Percentiles rank a stretch among this genome's conserved stretches.
phyloP scores from a whole-genome alignment of 2,113 vertebrate genomes.

The Procavia capensis region DNA sequence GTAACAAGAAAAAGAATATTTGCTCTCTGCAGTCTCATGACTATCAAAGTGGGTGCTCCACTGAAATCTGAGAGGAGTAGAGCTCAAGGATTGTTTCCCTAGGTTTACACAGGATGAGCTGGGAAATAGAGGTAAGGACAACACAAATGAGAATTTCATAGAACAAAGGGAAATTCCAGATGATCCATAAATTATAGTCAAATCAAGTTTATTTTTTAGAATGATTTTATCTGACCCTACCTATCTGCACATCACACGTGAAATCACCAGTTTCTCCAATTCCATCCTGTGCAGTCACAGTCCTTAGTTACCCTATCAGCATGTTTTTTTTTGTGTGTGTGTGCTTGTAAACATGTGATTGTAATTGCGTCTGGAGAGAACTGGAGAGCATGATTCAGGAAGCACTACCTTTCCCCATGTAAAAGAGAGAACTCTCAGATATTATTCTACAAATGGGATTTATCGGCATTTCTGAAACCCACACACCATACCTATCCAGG shows the following conservation, averaged over 20 bases:
- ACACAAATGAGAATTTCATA: not conserved
- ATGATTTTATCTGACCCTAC: not conserved
- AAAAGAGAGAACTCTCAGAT: not conserved
- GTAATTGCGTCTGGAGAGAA: not conserved
- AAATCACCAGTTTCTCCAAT: not conserved
- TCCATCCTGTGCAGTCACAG: not conserved
- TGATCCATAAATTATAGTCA: not conserved
- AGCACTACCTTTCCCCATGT: not conserved
- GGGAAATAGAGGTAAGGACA: not conserved
- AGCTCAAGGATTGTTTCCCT: not conserved
- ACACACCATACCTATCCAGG: conserved; percentile 73
- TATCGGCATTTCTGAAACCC: not conserved
- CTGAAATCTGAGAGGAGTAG: not conserved
- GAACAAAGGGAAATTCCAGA: not conserved
- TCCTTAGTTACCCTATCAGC: not conserved
- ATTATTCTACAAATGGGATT: not conserved
- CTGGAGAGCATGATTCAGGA: not conserved
- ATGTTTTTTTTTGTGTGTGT: not conserved
- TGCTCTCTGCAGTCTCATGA: not conserved
- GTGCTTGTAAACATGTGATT: not conserved
- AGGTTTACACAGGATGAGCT: not conserved
- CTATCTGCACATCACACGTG: not conserved
- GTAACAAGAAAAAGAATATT: not conserved
- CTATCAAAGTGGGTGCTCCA: not conserved
- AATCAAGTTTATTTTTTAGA: not conserved